Conservation (phyloP, 2,113 vertebrate genomes). For the Oxyruncus cristatus region DNA sequence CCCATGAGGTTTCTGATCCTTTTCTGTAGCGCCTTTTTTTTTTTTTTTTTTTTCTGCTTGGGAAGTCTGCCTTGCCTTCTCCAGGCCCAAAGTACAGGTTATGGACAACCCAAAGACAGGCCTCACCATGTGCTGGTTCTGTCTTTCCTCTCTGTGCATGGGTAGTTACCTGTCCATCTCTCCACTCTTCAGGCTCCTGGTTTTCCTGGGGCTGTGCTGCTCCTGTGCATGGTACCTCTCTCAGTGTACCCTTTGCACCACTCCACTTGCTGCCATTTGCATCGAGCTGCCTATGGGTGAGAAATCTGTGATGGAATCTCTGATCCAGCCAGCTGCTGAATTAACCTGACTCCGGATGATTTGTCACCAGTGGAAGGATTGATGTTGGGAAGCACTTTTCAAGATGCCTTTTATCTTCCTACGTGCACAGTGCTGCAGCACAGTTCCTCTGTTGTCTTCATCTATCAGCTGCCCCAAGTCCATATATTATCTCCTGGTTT, state of each 20-base stretch:
- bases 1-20: background rate
- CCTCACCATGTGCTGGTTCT: rapidly evolving
- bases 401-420: constrained; percentile 52
- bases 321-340: background rate
- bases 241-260: background rate
- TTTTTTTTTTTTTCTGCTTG: background rate
- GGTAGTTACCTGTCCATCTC: background rate
- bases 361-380: constrained; percentile 45
- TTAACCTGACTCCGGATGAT: constrained; percentile 4
- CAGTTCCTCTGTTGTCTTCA: background rate
- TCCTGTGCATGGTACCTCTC: background rate
- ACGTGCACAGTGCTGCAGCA: background rate
- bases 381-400: background rate
- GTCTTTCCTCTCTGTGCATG: background rate
- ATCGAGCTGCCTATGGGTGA: background rate
- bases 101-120: background rate
- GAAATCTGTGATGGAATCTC: constrained; percentile 7
- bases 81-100: background rate
- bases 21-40: background rate
- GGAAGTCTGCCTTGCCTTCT: background rate
- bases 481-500: background rate
- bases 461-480: constrained; percentile 41
- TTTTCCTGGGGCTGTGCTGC: background rate
- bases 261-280: background rate
- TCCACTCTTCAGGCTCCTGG: background rate